Evolutionary conservation across 2,113 vertebrate species (phyloP), one percentile per base, ranked within the genome.

Genomic region (Xyliphius kryptos): DNA sequence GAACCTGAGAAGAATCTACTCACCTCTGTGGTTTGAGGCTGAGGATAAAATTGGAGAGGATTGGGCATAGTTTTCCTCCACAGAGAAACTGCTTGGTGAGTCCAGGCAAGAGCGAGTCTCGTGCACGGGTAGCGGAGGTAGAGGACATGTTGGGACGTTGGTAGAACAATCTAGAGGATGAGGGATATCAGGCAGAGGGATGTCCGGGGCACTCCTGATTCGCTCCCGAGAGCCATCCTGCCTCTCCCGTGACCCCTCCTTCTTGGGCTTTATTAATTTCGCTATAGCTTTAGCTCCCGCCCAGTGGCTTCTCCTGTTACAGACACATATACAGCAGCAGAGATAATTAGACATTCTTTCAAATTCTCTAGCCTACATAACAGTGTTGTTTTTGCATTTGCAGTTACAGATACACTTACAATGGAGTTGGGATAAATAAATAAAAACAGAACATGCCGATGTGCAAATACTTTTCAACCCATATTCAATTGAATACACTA

Each of bases 231-330:
- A 53, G 61, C 82, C 82, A 0, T 61, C 70, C 4, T 74, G 20
- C 1, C 86, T 71, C 56, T 95, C 92, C 61, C 89, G 86, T 49
- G 86, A 67, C 63, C 80, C 76, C 2, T 97, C 93, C 74, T 94
- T 98, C 75, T 91, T 90, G 56, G 95, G 95, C 73, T 95, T 97
- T 5, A 98, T 98, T 26, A 98, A 76, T 72, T 92, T 98, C 56
- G 75, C 95, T 72, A 98, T 85, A 50, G 93, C 94, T 89, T 84
- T 93, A 68, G 95, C 94, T 74, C 91, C 91, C 16, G 88, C 87
- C 95, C 95, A 98, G 74, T 93, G 91, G 73, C 89, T 95, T 82
- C 89, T 92, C 85, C 95, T 97, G 73, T n/a, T 3, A 32, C 37
- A 14, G 49, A 2, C 52, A 66, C 46, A 75, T 13, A 9, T n/a